Evolutionary conservation across 1,140 invertebrate genomes (phyloP), one percentile per base, ranked within the genome.

Genomic region (Belonocnema kinseyi): DNA sequence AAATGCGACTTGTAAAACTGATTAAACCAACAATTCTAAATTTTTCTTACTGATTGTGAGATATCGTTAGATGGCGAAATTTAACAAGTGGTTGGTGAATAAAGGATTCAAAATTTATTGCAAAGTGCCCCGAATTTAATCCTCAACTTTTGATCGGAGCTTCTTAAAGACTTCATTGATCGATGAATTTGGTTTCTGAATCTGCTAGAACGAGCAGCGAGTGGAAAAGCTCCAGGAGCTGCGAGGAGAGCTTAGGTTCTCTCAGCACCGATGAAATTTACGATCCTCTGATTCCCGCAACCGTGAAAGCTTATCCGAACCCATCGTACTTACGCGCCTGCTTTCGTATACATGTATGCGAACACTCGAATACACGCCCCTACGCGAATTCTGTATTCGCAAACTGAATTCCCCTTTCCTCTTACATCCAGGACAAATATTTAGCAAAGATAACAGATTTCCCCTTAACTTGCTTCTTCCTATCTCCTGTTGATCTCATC

Each of bases 261-360:
- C 61, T 66, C 33, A 66, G 16, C 61, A 13, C 61, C 16, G 61
- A 33, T 5, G 21, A 66, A 66, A 66, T 66, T 66, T 66, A 66
- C 61, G 61, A 66, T 66, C 61, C 61, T 40, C 33, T 33, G 61
- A 66, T 46, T 66, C 16, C 26, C 61, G n/a, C 61, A 66, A 66
- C 61, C n/a, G 61, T 66, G 26, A 66, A 46, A 66, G 61, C 61
- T 66, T 66, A 66, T 66, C 61, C 61, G 26, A 26, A 66, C 33
- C 26, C 21, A 66, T 40, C 21, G 61, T 66, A 66, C 33, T 14
- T 21, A 66, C 33, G 33, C 61, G 14, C n/a, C 5, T 14, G 26
- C 19, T 11, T 11, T 8, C 13, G 17, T 56, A 16, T 56, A n/a
- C 19, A 58, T 26, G 8, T 26, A 58, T 58, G 19, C 19, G 12